Evolutionary conservation across 2,113 vertebrate species (phyloP).

Genomic region (Ochotona princeps): DNA sequence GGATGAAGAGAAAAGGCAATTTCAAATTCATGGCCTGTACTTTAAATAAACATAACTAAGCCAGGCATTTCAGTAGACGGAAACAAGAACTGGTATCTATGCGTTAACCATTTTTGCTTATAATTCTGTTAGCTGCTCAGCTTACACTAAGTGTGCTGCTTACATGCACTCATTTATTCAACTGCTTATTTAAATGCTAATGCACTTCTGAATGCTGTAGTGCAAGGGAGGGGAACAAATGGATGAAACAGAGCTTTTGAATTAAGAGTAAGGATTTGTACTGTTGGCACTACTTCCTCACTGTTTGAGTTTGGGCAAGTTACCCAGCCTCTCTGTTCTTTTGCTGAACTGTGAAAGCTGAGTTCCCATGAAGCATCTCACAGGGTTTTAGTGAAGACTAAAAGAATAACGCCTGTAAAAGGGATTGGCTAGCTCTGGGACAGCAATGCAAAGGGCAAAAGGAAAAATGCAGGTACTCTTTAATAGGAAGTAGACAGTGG

Average conservation of each 20-base stretch:
- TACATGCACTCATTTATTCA: not conserved
- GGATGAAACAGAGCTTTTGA: not conserved
- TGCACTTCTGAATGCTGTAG: conserved; percentile 40
- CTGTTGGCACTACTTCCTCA: not conserved
- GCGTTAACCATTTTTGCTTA: conserved; percentile 5
- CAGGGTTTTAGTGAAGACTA: not conserved
- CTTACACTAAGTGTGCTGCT: not conserved
- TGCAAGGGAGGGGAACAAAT: not conserved
- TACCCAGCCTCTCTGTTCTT: not conserved
- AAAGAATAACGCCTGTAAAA: conserved; percentile 5
- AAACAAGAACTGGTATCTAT: not conserved
- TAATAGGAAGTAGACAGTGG: not conserved
- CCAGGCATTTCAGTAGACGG: not conserved
- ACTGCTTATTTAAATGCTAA: not conserved
- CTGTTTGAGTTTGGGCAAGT: not conserved
- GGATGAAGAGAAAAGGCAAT: not conserved
- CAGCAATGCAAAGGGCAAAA: conserved; percentile 18
- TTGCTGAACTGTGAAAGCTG: conserved; percentile 25
- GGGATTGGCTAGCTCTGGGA: not conserved
- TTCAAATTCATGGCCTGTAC: not conserved
- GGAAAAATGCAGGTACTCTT: not conserved
- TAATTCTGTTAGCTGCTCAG: not conserved
- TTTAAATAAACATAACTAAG: not conserved
- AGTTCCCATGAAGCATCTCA: not conserved
- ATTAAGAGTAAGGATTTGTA: not conserved